Conservation (phyloP, 2,797 vertebrate genomes). For the Arnoldichthys spilopterus region DNA sequence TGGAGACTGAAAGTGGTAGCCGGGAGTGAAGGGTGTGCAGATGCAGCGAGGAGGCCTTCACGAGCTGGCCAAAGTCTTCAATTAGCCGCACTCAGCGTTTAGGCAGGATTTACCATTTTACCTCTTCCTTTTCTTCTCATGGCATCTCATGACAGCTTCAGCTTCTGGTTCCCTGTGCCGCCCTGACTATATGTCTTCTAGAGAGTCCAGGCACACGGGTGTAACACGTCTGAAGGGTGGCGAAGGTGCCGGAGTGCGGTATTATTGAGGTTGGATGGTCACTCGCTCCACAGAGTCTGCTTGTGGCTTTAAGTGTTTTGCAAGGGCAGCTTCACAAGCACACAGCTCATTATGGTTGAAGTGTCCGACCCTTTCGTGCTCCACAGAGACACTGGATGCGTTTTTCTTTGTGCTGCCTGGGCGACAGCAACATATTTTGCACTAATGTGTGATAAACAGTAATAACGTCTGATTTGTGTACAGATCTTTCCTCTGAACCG, state of each 20-base stretch:
- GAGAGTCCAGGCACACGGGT: neutral
- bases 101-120: conserved; percentile 47
- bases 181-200: neutral
- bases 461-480: too few relatives aligned
- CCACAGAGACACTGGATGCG: too few relatives aligned
- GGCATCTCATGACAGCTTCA: neutral
- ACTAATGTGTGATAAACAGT: too few relatives aligned
- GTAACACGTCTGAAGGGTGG: neutral
- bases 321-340: neutral
- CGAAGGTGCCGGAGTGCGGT: neutral
- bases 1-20: conserved; percentile 76
- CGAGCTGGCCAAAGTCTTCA: conserved; percentile 43
- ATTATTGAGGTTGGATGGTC: neutral
- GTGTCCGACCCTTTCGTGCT: neutral
- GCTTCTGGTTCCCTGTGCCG: neutral
- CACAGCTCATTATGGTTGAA: conserved; percentile 3
- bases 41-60: conserved; percentile 78
- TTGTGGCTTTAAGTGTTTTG: neutral
- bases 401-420: neutral
- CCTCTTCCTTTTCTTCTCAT: neutral
- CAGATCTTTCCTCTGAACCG: too few relatives aligned
- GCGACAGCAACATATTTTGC: neutral
- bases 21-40: conserved; percentile 72
- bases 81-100: conserved; percentile 46
- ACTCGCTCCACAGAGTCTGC: neutral